A percentile compares a stretch with the other conserved stretches of the same genome.
Evolutionary conservation across 2,113 vertebrate species (phyloP).

Genomic region (Lepisosteus osseus): DNA sequence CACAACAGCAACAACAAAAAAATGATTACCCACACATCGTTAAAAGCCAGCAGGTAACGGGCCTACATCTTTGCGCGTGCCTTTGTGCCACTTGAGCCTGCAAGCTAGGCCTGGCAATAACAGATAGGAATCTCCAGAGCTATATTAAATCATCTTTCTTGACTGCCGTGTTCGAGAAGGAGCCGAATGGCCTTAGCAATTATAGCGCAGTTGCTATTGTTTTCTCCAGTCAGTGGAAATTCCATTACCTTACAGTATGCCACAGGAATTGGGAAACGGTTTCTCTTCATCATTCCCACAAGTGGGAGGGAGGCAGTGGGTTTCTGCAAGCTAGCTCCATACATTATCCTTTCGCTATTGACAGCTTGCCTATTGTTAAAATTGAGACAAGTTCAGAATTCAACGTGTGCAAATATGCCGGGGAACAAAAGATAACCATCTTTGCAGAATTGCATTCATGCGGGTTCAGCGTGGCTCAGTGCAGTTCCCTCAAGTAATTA

Average conservation of each 20-base stretch:
- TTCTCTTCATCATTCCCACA: constrained; percentile 55
- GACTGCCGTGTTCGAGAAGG: constrained; percentile 35
- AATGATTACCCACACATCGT: constrained; percentile 37
- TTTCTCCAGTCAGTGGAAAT: constrained; percentile 69
- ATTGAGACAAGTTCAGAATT: constrained; percentile 34
- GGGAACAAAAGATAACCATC: neutral
- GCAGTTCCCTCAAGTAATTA: constrained; percentile 45
- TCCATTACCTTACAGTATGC: constrained; percentile 62
- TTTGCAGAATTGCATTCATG: constrained; percentile 29
- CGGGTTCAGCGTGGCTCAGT: constrained; percentile 45
- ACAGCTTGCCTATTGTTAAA: constrained; percentile 19
- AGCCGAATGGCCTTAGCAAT: constrained; percentile 46
- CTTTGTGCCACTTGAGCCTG: constrained; percentile 38
- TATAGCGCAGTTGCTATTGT: constrained; percentile 60
- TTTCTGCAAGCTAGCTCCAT: constrained; percentile 37
- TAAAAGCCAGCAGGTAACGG: constrained; percentile 55
- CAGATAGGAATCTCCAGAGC: constrained; percentile 61
- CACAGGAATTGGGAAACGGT: constrained; percentile 63
- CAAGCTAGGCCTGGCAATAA: constrained; percentile 51
- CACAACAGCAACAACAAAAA: neutral
- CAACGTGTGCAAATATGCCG: constrained; percentile 32
- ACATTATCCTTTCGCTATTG: constrained; percentile 47
- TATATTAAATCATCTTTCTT: constrained; percentile 61
- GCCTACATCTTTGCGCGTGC: constrained; percentile 47
- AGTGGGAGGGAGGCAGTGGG: constrained; percentile 47